Evolutionary conservation across 2,113 vertebrate genomes (phyloP), one percentile per base, ranked within the genome.

Genomic region (Gallinago media): DNA sequence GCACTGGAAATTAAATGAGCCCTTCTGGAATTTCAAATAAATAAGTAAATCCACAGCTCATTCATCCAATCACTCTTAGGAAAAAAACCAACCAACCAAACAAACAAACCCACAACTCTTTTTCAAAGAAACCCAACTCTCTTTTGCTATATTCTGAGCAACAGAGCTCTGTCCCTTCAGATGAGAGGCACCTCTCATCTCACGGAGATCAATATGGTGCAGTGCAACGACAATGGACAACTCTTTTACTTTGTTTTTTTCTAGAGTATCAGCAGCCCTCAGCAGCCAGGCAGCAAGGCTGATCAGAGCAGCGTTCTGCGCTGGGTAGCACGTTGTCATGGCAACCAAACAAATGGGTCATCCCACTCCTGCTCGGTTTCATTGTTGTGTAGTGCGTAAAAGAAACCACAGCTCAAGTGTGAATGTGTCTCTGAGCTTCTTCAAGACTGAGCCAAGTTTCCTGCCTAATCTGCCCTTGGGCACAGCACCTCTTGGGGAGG

Each of bases 301-400:
- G 42, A 68, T 88, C 66, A 44, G 73, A 95, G 66, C 72, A 81
- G 63, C 4, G 0, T 54, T 92, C 74, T 75, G 54, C 0, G 4
- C 79, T 40, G 66, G 46, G 61, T 82, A 94, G 44, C 50, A 27
- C 25, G 84, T 86, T 86, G 95, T 94, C 95, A 96, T 96, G 92
- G 89, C 83, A 97, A 97, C 97, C 56, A 95, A 88, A 92, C 96
- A 95, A 96, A 86, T 59, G 91, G 96, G 87, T 93, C 95, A 82
- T 82, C 94, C 75, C 85, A 76, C 90, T 85, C 87, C 88, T 74
- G 79, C 61, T 89, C 11, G 0, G 15, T 92, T 84, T 91, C 86
- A 58, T 83, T 96, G 92, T 93, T 62, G 68, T 42, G 19, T 3
- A 1, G 78, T 12, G 38, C 27, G 27, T 50, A 67, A 81, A 7